phyloP scores from a whole-genome alignment of 2,113 vertebrate species.

The Falcunculus frontatus region DNA sequence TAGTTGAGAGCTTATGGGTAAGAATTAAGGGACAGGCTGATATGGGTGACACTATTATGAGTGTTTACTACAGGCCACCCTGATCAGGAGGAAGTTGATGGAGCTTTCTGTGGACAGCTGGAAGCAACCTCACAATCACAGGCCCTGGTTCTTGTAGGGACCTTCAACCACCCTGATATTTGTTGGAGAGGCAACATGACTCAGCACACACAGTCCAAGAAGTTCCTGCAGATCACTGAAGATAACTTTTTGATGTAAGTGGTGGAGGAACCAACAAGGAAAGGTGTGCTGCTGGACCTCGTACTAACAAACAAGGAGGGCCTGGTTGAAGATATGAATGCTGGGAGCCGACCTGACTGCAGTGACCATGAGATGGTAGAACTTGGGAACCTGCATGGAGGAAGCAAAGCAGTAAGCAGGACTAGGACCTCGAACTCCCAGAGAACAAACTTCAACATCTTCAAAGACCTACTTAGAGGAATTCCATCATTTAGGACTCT shows the following conservation, averaged over 20 bases:
- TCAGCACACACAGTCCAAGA: background rate
- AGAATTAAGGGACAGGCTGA: background rate
- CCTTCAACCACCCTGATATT: background rate
- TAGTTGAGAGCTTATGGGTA: background rate
- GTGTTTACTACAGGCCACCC: background rate
- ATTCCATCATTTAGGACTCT: background rate
- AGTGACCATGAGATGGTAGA: background rate
- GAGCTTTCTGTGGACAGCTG: background rate
- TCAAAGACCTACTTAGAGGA: background rate
- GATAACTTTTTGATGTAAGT: background rate
- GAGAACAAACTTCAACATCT: background rate
- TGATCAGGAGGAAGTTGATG: background rate
- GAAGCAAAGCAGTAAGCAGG: background rate
- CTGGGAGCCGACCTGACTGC: background rate
- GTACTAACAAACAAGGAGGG: background rate
- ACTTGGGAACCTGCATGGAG: no score
- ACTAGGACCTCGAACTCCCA: background rate
- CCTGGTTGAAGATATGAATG: background rate
- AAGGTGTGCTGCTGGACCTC: background rate
- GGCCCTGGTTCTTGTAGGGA: background rate
- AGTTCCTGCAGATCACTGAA: background rate
- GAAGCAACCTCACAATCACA: background rate
- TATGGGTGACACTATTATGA: rapidly evolving
- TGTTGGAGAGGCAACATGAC: no score
- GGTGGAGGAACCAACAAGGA: background rate